Percentiles rank a stretch among this genome's conserved stretches.
Evolutionary conservation across 2,888 invertebrate species (phyloP).

Genomic region (Cremastinae sp.): DNA sequence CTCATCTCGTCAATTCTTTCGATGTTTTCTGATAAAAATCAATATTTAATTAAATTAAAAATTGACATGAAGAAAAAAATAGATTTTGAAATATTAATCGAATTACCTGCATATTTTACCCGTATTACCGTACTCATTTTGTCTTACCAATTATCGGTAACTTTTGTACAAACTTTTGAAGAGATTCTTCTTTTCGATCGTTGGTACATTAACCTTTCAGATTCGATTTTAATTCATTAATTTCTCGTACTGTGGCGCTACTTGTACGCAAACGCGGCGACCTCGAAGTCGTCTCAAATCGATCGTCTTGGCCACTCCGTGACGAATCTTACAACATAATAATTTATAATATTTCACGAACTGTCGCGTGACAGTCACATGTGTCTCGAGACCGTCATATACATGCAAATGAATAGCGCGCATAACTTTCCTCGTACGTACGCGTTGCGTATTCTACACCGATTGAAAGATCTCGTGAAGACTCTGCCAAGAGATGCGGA

Average conservation of each 20-base stretch:
- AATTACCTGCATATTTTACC: constrained; percentile 53
- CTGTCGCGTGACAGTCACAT: constrained; percentile 46
- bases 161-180: no score
- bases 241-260: no score
- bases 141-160: neutral
- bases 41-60: neutral
- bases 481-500: constrained; percentile 30
- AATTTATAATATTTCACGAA: constrained; percentile 32
- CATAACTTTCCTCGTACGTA: constrained; percentile 24
- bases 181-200: no score
- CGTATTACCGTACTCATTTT: constrained; percentile 55
- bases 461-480: constrained; percentile 13
- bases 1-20: constrained; percentile 15
- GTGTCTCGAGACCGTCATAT: neutral
- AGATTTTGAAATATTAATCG: neutral
- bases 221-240: no score
- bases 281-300: no score
- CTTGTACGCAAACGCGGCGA: constrained; percentile 9
- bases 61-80: neutral
- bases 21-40: constrained; percentile 39
- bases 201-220: no score
- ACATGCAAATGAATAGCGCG: constrained; percentile 41
- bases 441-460: constrained; percentile 12
- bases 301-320: constrained; percentile 23
- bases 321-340: constrained; percentile 26